Percentiles rank a stretch among this genome's conserved stretches.
Conservation (phyloP, 1,140 invertebrate species). For the Rhyacophila brunnea region DNA sequence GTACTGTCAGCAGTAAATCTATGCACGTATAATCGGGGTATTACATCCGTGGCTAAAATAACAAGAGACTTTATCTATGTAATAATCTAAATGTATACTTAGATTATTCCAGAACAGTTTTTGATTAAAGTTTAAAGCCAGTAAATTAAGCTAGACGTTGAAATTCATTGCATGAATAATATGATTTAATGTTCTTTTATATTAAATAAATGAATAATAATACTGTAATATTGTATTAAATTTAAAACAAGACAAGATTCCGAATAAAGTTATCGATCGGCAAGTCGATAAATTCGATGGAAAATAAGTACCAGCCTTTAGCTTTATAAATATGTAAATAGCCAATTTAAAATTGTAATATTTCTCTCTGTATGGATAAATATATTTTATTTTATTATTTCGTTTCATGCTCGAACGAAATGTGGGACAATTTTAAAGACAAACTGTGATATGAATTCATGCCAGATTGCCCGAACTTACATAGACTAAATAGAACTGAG, state of each 20-base stretch:
- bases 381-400: conserved; percentile 17
- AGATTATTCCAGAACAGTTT: too few species aligned
- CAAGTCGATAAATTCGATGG: conserved; percentile 12
- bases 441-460: conserved; percentile 12
- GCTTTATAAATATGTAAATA: conserved; percentile 30
- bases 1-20: too few species aligned
- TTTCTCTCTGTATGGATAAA: conserved; percentile 14
- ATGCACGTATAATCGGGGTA: too few species aligned
- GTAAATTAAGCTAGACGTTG: too few species aligned
- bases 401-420: conserved; percentile 4
- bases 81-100: too few species aligned
- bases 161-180: too few species aligned
- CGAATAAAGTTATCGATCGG: conserved; percentile 30
- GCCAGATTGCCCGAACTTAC: background rate
- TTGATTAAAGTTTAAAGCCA: too few species aligned
- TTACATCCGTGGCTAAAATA: too few species aligned
- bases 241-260: conserved; percentile 11
- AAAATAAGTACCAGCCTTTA: conserved; percentile 5
- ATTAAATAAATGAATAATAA: too few species aligned
- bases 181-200: too few species aligned
- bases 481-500: conserved; percentile 1
- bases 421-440: conserved; percentile 16
- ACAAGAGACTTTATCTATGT: too few species aligned
- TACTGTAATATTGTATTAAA: too few species aligned
- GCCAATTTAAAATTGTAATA: conserved; percentile 31